Percentiles rank a stretch among this genome's conserved stretches.
Conservation (phyloP, 2,113 vertebrate genomes). For the Tympanuchus pallidicinctus region DNA sequence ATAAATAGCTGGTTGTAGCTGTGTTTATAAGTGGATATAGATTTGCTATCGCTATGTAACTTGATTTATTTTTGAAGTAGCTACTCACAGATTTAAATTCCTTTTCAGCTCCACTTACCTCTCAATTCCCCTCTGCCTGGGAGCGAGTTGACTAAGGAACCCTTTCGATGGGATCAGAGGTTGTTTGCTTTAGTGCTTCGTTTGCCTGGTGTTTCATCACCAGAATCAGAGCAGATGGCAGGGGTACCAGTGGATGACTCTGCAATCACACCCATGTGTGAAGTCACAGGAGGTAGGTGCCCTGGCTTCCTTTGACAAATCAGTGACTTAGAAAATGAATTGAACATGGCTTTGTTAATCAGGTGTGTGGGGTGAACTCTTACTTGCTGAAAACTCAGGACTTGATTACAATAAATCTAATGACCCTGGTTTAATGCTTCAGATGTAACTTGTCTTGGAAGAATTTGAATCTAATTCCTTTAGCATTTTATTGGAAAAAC, state of each 20-base stretch:
- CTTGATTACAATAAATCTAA: accelerated
- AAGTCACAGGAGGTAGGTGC: slow-evolving; percentile 91
- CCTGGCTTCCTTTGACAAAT: neutral
- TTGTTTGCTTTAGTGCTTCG: slow-evolving; percentile 91
- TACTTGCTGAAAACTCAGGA: neutral
- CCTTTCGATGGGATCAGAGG: slow-evolving; percentile 95
- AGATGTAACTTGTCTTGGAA: neutral
- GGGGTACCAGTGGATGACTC: slow-evolving; percentile 91
- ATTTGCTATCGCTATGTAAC: neutral
- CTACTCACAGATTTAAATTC: neutral
- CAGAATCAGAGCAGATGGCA: slow-evolving; percentile 86
- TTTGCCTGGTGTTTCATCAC: slow-evolving; percentile 85
- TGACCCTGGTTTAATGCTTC: neutral
- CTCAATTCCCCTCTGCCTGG: slow-evolving; percentile 94
- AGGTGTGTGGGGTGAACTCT: neutral
- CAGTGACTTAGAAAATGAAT: neutral
- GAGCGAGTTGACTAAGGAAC: slow-evolving; percentile 94
- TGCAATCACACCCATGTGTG: slow-evolving; percentile 94
- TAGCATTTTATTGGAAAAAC: neutral
- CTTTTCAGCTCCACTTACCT: slow-evolving; percentile 91
- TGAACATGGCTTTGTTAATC: neutral
- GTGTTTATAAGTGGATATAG: neutral
- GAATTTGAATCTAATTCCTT: neutral
- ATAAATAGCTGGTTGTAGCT: neutral
- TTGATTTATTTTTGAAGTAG: neutral